phyloP scores from a whole-genome alignment of 1,140 invertebrate genomes.

The Babylonia areolata region DNA sequence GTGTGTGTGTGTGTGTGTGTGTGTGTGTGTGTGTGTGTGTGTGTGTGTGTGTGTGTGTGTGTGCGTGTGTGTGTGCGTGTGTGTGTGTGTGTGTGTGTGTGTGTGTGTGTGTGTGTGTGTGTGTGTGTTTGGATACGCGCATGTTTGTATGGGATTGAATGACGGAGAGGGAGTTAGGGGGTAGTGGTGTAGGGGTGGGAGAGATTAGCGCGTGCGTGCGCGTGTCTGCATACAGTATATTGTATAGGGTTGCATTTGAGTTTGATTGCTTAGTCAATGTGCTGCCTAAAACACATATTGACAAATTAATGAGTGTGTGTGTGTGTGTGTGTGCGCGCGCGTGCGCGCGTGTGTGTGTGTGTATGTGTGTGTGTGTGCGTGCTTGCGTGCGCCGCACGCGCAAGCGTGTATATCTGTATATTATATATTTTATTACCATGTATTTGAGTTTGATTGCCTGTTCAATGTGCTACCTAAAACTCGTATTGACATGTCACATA shows the following conservation, averaged over 20 bases:
- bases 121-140: neutral
- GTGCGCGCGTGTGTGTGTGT: neutral
- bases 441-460: neutral
- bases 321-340: neutral
- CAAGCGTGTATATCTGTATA: neutral
- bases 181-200: no score
- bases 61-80: neutral
- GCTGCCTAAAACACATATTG: no score
- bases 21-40: neutral
- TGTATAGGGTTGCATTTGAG: no score
- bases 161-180: no score
- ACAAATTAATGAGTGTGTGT: no score
- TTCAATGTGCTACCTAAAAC: no score
- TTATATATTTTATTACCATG: neutral
- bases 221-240: no score
- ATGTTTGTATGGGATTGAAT: no score
- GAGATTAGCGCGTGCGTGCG: no score
- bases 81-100: neutral
- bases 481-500: no score
- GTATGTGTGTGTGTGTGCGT: neutral
- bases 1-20: slow-evolving; percentile 11
- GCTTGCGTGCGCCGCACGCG: neutral
- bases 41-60: neutral
- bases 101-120: slow-evolving; percentile 3
- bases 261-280: no score